Conservation (phyloP, 2,888 invertebrate genomes). For the Dynastes grantii region DNA sequence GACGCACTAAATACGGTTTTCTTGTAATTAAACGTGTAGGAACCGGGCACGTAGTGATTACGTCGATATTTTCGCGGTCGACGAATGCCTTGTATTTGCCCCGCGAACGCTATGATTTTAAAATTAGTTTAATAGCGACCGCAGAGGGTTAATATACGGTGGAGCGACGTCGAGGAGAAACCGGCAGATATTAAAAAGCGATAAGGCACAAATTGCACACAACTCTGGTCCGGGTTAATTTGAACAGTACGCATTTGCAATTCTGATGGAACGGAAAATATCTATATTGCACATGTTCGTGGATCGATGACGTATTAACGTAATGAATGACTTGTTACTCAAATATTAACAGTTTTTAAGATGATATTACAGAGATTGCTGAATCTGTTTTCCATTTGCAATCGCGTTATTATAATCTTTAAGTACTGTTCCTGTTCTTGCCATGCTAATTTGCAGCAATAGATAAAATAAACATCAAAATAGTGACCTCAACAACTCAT, state of each 20-base stretch:
- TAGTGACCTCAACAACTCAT: too few species aligned
- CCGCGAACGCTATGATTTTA: slow-evolving; percentile 58
- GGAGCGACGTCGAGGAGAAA: slow-evolving; percentile 53
- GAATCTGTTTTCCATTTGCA: not conserved
- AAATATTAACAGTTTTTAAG: slow-evolving; percentile 22
- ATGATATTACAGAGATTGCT: not conserved
- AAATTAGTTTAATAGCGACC: slow-evolving; percentile 61
- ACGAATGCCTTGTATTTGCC: slow-evolving; percentile 55
- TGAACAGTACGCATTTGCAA: slow-evolving; percentile 60
- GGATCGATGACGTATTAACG: slow-evolving; percentile 21
- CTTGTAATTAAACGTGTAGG: slow-evolving; percentile 51
- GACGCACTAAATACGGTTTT: slow-evolving; percentile 48
- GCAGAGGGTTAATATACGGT: slow-evolving; percentile 55
- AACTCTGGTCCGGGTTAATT: slow-evolving; percentile 59
- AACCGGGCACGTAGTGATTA: slow-evolving; percentile 49
- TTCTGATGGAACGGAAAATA: slow-evolving; percentile 56
- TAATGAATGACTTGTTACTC: slow-evolving; percentile 11
- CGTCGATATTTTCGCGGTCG: slow-evolving; percentile 48
- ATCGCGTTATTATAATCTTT: not conserved
- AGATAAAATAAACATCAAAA: too few species aligned
- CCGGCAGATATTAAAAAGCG: slow-evolving; percentile 59
- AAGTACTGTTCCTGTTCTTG: too few species aligned
- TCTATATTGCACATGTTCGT: slow-evolving; percentile 55
- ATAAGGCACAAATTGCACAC: slow-evolving; percentile 61
- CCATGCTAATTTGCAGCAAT: too few species aligned